These are phyloP conservation scores for Colistium nudipinnis DNA, from an alignment of 2,113 vertebrate species.

Conservation along the genomic window DNA sequence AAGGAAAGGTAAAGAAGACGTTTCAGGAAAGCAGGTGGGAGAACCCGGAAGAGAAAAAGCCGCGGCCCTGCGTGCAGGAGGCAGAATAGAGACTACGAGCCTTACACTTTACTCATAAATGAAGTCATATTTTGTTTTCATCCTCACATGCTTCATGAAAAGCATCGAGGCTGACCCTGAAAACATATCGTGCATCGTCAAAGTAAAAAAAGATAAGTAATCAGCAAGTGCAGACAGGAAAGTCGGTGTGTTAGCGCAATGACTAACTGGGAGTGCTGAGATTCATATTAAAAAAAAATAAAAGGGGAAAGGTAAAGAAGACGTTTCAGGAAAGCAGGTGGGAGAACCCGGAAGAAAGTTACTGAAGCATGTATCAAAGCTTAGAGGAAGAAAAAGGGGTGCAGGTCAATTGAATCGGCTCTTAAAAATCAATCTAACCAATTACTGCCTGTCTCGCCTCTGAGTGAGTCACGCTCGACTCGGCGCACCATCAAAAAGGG, in stretches of 20 bases:
- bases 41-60: too few species aligned
- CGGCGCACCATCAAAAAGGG: conserved; percentile 62
- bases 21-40: not conserved
- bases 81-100: too few species aligned
- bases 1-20: not conserved
- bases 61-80: too few species aligned
- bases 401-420: conserved; percentile 67
- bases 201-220: conserved; percentile 10
- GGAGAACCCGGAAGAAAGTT: not conserved
- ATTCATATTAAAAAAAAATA: not conserved
- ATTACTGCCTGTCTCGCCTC: conserved; percentile 67
- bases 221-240: conserved; percentile 22
- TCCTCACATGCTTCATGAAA: not conserved
- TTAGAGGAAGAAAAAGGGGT: conserved; percentile 57
- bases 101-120: too few species aligned
- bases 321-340: not conserved
- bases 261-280: not conserved
- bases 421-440: conserved; percentile 74
- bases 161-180: not conserved
- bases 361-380: conserved; percentile 62
- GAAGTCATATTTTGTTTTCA: not conserved
- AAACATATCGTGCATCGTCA: not conserved
- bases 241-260: not conserved
- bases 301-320: not conserved
- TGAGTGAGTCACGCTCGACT: conserved; percentile 67